These are phyloP conservation scores for Lepus oiostolus DNA, from an alignment of 2,797 vertebrate species.

Conservation along the genomic window DNA sequence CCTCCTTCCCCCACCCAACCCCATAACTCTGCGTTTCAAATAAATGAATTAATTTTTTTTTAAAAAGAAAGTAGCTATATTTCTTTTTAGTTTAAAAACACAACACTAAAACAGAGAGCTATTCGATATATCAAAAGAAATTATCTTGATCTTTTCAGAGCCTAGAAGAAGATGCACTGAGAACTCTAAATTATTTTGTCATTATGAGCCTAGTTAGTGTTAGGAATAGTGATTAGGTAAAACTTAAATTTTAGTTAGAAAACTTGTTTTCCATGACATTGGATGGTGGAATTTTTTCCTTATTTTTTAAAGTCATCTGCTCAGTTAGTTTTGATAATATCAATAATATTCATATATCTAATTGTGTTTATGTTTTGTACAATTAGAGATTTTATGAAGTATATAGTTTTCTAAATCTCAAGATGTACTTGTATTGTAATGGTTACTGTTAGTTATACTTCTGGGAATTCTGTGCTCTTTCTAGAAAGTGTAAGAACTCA, in stretches of 20 bases:
- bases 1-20: too few species aligned
- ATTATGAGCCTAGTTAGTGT: neutral
- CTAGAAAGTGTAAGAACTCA: conserved; percentile 48
- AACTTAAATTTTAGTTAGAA: conserved; percentile 20
- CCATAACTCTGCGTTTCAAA: too few species aligned
- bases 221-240: neutral
- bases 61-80: neutral
- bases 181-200: neutral
- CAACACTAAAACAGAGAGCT: conserved; percentile 1
- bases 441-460: conserved; percentile 47
- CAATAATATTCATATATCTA: neutral
- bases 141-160: neutral
- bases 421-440: conserved; percentile 30
- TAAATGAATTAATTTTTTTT: too few species aligned
- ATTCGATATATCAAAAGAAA: neutral
- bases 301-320: neutral
- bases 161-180: neutral
- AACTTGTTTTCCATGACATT: neutral
- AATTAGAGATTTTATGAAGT: neutral
- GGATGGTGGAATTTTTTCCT: neutral
- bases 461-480: conserved; percentile 15
- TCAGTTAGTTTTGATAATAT: neutral
- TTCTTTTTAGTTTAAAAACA: neutral
- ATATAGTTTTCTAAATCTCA: conserved; percentile 27
- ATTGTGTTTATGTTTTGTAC: neutral